Percentiles rank a stretch among this genome's conserved stretches.
Evolutionary conservation across 2,113 vertebrate species (phyloP).

Genomic region (Alces alces): DNA sequence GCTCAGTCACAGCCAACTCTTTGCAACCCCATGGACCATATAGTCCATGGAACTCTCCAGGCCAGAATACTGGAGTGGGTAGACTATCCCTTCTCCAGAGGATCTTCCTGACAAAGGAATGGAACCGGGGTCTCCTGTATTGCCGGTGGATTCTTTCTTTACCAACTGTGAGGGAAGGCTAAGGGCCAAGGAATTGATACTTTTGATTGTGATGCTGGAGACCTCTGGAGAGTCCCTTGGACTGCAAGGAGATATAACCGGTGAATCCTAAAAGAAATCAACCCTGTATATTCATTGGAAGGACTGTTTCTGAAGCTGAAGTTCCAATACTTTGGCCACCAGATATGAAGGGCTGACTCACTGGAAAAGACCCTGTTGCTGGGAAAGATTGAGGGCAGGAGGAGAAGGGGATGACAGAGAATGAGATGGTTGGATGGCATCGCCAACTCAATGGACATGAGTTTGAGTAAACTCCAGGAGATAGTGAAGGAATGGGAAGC

Average conservation of each 20-base stretch:
- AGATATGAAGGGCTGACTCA: background rate
- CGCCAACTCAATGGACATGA: background rate
- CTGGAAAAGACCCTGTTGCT: background rate
- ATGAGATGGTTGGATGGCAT: background rate
- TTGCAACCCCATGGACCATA: background rate
- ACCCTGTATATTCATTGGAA: background rate
- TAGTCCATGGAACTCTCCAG: background rate
- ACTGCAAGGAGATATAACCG: background rate
- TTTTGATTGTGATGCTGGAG: background rate
- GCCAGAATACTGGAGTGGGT: background rate
- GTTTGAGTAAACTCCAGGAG: background rate
- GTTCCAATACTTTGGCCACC: background rate
- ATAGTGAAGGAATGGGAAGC: background rate
- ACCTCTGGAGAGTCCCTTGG: background rate
- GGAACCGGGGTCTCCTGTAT: fast-evolving
- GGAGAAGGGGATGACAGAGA: background rate
- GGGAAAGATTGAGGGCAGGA: background rate
- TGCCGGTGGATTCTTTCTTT: background rate
- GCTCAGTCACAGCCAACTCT: background rate
- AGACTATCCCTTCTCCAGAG: background rate
- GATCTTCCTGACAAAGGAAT: background rate
- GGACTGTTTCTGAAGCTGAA: background rate
- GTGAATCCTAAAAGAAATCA: background rate
- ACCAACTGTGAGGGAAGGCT: background rate
- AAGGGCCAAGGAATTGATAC: background rate